These are phyloP conservation scores for Ferdinandea cuprea DNA, from an alignment of 2,888 invertebrate species.

Conservation along the genomic window DNA sequence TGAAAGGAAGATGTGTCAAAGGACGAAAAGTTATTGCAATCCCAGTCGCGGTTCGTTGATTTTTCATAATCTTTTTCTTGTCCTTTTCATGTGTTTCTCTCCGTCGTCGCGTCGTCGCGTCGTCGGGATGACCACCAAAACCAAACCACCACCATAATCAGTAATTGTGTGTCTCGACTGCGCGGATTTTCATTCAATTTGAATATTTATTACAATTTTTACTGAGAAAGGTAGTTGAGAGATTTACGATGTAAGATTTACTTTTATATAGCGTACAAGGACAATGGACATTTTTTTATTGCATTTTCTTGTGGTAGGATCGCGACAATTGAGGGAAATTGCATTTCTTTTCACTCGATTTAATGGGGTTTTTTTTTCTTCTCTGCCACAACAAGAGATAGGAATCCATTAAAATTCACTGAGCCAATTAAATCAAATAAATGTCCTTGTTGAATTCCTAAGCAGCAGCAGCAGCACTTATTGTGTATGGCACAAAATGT, in stretches of 20 bases:
- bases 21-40: conserved; percentile 64
- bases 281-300: conserved; percentile 64
- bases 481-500: conserved; percentile 29
- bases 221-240: conserved; percentile 16
- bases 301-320: conserved; percentile 39
- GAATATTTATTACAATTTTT: conserved; percentile 36
- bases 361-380: too few species aligned
- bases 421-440: conserved; percentile 49
- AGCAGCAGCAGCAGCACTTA: conserved; percentile 21
- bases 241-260: conserved; percentile 53
- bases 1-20: conserved; percentile 43
- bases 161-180: conserved; percentile 30
- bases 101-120: too few species aligned
- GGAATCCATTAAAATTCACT: conserved; percentile 30
- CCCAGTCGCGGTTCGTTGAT: conserved; percentile 59
- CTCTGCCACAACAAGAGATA: too few species aligned
- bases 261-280: conserved; percentile 41
- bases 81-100: conserved; percentile 11
- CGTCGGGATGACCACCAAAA: conserved; percentile 20
- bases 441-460: conserved; percentile 41
- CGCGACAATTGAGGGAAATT: conserved; percentile 6
- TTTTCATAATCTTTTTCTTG: conserved; percentile 53
- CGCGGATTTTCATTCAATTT: conserved; percentile 65
- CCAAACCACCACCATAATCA: conserved; percentile 39
- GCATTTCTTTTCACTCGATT: too few species aligned